These are phyloP conservation scores for Heliconius hewitsoni DNA, from an alignment of 1,140 invertebrate species.

Conservation along the genomic window DNA sequence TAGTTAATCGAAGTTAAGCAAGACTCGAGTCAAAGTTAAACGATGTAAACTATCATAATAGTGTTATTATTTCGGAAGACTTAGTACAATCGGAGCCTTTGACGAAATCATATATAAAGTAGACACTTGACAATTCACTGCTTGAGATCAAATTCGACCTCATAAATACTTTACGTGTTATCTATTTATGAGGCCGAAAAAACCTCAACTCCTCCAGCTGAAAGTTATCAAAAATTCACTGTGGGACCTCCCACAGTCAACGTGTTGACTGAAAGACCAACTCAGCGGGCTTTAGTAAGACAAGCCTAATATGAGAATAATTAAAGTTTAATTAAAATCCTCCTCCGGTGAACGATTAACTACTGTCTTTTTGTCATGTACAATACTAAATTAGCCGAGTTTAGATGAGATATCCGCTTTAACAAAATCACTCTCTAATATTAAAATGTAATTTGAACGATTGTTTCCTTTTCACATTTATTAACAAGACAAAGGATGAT, in stretches of 20 bases:
- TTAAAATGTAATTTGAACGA: not conserved
- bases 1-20: not conserved
- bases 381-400: not conserved
- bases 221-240: too few relatives aligned
- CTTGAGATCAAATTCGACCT: too few relatives aligned
- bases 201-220: too few relatives aligned
- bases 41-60: not conserved
- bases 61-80: not conserved
- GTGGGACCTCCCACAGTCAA: too few relatives aligned
- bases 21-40: not conserved
- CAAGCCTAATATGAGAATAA: not conserved
- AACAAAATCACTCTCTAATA: not conserved
- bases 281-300: not conserved
- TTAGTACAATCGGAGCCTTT: not conserved
- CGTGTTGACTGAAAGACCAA: too few relatives aligned
- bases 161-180: too few relatives aligned
- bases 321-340: not conserved
- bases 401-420: not conserved
- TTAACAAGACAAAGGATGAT: not conserved
- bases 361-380: not conserved
- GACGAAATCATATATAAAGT: too few relatives aligned
- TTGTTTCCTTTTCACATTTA: conserved; percentile 6
- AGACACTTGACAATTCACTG: too few relatives aligned
- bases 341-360: not conserved
- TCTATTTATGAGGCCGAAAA: too few relatives aligned